Evolutionary conservation across 1,140 invertebrate genomes (phyloP), one percentile per base, ranked within the genome.

Genomic region (Lordiphosa stackelbergi): DNA sequence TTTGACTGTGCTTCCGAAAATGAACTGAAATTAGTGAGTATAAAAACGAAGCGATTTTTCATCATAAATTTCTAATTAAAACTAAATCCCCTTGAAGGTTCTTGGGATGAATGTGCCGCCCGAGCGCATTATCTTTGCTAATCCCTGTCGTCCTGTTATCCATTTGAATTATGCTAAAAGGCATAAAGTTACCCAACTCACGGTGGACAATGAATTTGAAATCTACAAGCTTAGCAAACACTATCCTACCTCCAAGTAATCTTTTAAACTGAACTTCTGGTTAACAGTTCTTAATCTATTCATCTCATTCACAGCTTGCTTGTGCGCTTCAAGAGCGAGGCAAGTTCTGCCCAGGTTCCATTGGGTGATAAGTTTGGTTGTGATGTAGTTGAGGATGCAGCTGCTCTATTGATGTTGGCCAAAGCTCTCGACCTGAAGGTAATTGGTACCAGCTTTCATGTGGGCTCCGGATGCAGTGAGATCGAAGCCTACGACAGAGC

Each of bases 1-100:
- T 99, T 99, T 89, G 98, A 99, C 89, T 99, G 98, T 90, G 97
- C 98, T 38, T 98, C 96, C 47, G 97, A 97, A 89, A 91, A 88
- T 38, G 97, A 99, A 88, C 97, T 99, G 55, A 92, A 94, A 69
- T 42, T 54, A 53, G 83, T 86, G 9, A 35, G 53, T 58, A 3
- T 19, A 19, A 4, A 31, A 4, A 9, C 9, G 1, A n/a, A 5
- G 8, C 5, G 40, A 22, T 9, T n/a, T n/a, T 11, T 0, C 1
- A 2, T 19, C 31, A 6, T 2, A 8, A 12, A 31, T 31, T 1
- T 22, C 4, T 28, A 24, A 28, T 0, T 31, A 9, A 2, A 34
- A 4, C 9, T 12, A 5, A 0, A 4, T 37, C 31, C 16, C 0
- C 40, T 6, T 5, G 6, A 4, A 85, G 83, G 85, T 85, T n/a